These are phyloP conservation scores for Alexandromys fortis DNA, from an alignment of 2,113 vertebrate species.

Conservation along the genomic window DNA sequence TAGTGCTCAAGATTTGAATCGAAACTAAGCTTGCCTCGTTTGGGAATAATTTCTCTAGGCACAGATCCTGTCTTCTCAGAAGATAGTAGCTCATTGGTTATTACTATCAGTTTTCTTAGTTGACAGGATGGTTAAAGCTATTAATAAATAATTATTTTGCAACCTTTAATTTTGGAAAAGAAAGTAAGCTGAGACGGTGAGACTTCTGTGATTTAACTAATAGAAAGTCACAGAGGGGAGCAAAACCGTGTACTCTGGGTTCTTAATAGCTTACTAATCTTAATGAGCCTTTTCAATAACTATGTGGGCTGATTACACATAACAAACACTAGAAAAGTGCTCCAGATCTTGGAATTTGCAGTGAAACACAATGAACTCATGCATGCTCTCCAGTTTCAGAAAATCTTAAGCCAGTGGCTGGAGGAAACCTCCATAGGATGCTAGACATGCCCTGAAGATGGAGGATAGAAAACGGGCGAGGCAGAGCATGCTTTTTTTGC, in stretches of 20 bases:
- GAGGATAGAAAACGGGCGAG: background rate
- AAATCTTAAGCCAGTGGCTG: background rate
- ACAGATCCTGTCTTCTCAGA: slow-evolving; percentile 1
- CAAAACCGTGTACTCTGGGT: background rate
- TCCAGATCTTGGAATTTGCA: slow-evolving; percentile 23
- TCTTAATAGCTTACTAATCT: slow-evolving; percentile 36
- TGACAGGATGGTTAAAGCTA: slow-evolving; percentile 18
- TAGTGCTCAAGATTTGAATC: slow-evolving; percentile 45
- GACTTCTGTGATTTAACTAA: slow-evolving; percentile 29
- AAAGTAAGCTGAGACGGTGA: slow-evolving; percentile 4
- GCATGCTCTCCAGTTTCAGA: background rate
- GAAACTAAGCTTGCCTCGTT: background rate
- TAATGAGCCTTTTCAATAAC: slow-evolving; percentile 36
- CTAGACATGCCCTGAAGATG: background rate
- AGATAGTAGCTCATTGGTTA: background rate
- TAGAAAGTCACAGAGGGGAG: background rate
- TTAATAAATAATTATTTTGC: background rate
- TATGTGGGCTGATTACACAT: slow-evolving; percentile 31
- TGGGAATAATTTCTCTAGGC: background rate
- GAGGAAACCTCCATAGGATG: background rate
- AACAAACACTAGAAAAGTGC: slow-evolving; percentile 38
- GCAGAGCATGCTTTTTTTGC: background rate
- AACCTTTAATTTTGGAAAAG: background rate
- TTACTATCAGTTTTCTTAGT: background rate
- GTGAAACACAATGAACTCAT: background rate